Percentiles rank a stretch among this genome's conserved stretches.
Evolutionary conservation across 30 jellyfish, hydroid and myxozoan genomes (phyloP).

Genomic region (Rhopilema esculentum): DNA sequence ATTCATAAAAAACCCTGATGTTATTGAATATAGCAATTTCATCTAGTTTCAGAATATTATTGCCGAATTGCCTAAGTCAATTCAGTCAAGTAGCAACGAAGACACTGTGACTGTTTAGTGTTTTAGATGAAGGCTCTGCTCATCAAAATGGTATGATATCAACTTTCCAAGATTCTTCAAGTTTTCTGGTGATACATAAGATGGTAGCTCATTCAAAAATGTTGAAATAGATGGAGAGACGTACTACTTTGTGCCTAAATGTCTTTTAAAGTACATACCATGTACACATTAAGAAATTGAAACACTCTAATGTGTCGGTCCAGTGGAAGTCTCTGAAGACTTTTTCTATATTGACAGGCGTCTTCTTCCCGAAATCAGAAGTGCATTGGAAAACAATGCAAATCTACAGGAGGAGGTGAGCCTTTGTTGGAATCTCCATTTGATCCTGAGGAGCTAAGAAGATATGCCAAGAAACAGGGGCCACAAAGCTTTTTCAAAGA

Average conservation of each 20-base stretch:
- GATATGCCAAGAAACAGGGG: constrained; percentile 15
- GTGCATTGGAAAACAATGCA: not conserved
- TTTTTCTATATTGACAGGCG: not conserved
- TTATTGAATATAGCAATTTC: constrained; percentile 35
- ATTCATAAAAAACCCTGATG: constrained; percentile 1
- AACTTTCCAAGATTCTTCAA: constrained; percentile 12
- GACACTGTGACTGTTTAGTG: not conserved
- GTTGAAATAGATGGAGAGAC: not conserved
- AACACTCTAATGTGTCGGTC: constrained; percentile 8
- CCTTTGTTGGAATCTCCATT: not conserved
- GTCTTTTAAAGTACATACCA: not conserved
- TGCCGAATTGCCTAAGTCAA: not conserved
- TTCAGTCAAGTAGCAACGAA: constrained; percentile 1
- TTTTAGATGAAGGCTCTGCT: not conserved
- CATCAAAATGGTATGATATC: not conserved
- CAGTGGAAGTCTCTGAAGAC: constrained; percentile 1
- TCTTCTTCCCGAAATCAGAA: not conserved
- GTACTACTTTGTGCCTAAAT: constrained; percentile 5
- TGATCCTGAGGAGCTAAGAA: constrained; percentile 24
- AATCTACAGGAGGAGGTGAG: constrained; percentile 18
- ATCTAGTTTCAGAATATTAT: constrained; percentile 18
- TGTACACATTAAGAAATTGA: not conserved
- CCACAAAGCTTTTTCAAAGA: not conserved
- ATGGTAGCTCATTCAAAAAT: not conserved
- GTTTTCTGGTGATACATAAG: not conserved